phyloP scores from a whole-genome alignment of 1,140 invertebrate species.

The Aphelinus atriplicis region DNA sequence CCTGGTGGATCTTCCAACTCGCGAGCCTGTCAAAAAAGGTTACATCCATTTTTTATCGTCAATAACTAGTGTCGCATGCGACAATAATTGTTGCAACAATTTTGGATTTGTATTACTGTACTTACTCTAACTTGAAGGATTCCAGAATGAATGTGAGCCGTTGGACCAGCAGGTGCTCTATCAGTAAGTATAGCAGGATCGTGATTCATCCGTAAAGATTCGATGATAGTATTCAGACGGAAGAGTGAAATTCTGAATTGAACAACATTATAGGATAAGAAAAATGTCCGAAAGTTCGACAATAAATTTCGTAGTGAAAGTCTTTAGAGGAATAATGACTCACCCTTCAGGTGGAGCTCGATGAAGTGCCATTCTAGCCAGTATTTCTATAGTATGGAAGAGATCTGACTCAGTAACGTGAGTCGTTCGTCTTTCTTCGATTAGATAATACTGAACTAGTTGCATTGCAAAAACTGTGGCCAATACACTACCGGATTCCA shows the following conservation, averaged over 20 bases:
- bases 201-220: conserved; percentile 78
- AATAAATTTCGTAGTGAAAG: background rate
- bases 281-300: conserved; percentile 13
- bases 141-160: conserved; percentile 92
- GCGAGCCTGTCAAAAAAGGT: conserved; percentile 70
- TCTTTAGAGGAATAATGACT: conserved; percentile 27
- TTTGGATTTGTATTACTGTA: conserved; percentile 26
- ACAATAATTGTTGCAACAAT: no score
- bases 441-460: conserved; percentile 85
- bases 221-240: conserved; percentile 77
- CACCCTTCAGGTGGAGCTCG: conserved; percentile 84
- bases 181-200: conserved; percentile 76
- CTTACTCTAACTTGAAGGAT: conserved; percentile 81
- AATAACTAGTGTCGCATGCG: no score
- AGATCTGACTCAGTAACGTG: conserved; percentile 86
- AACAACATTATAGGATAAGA: conserved; percentile 24
- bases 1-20: conserved; percentile 95
- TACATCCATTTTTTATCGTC: conserved; percentile 19
- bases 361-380: conserved; percentile 79
- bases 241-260: conserved; percentile 57
- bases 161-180: conserved; percentile 77
- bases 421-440: conserved; percentile 84
- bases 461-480: conserved; percentile 92
- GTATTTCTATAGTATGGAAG: conserved; percentile 83
- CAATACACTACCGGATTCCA: conserved; percentile 89